Evolutionary conservation across 2,113 vertebrate species (phyloP).

Genomic region (Jacana jacana): DNA sequence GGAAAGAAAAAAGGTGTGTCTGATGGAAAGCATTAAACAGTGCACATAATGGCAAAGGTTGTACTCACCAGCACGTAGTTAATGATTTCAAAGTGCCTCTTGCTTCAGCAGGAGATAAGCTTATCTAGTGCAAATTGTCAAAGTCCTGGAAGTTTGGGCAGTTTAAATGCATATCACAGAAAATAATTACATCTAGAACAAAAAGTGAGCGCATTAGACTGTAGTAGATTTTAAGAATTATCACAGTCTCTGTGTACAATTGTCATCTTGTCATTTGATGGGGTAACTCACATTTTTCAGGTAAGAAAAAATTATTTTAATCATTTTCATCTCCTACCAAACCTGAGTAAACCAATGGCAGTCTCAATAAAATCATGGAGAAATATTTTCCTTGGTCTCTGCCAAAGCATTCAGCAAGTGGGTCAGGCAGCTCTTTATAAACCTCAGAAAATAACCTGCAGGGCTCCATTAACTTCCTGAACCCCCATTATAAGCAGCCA

Average conservation of each 20-base stretch:
- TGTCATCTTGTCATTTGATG: background rate
- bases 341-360: background rate
- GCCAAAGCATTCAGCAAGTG: background rate
- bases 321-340: background rate
- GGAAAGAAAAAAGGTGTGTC: conserved; percentile 77
- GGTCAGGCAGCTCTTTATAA: background rate
- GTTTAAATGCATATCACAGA: background rate
- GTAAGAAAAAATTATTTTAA: conserved; percentile 20
- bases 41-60: background rate
- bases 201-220: background rate
- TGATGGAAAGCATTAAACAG: background rate
- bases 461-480: conserved; percentile 11
- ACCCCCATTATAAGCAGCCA: background rate
- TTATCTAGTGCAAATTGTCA: background rate
- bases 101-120: background rate
- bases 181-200: background rate
- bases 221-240: background rate
- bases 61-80: background rate
- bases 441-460: background rate
- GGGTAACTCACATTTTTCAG: conserved; percentile 18
- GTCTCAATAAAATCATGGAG: background rate
- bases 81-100: background rate
- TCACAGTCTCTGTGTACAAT: background rate
- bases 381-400: background rate
- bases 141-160: background rate